Conservation (phyloP, 2,888 invertebrate species). For the Lobophora halterata region DNA sequence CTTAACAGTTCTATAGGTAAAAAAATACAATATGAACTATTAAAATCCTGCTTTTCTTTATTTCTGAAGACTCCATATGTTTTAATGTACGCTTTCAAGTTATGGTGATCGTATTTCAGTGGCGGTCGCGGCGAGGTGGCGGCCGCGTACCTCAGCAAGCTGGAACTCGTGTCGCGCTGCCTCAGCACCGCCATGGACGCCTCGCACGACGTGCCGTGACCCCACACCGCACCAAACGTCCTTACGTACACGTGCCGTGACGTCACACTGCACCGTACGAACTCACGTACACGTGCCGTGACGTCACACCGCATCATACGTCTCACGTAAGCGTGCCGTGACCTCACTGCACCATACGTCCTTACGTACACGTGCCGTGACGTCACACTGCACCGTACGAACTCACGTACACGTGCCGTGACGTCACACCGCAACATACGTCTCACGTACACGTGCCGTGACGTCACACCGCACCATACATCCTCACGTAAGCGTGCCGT, state of each 20-base stretch:
- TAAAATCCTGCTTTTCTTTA: too few species aligned
- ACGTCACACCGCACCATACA: not conserved
- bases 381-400: too few species aligned
- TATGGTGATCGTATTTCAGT: conserved; percentile 34
- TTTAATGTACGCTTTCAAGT: too few species aligned
- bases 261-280: too few species aligned
- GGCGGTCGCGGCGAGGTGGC: conserved; percentile 55
- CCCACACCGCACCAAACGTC: not conserved
- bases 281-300: not conserved
- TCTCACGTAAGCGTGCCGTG: not conserved
- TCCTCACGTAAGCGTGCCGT: not conserved
- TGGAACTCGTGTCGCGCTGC: conserved; percentile 57
- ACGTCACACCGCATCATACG: not conserved
- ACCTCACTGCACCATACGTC: not conserved
- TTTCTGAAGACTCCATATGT: too few species aligned
- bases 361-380: too few species aligned
- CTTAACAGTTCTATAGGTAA: too few species aligned
- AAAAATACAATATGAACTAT: too few species aligned
- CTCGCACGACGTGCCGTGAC: conserved; percentile 52
- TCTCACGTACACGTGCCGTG: not conserved
- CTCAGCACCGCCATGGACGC: conserved; percentile 50
- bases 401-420: conserved; percentile 58
- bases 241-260: too few species aligned
- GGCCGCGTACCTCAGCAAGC: conserved; percentile 52
- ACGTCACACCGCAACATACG: conserved; percentile 20